Base-by-base conservation (phyloP, 1,140 invertebrate genomes). In the Campoletis sonorensis region DNA sequence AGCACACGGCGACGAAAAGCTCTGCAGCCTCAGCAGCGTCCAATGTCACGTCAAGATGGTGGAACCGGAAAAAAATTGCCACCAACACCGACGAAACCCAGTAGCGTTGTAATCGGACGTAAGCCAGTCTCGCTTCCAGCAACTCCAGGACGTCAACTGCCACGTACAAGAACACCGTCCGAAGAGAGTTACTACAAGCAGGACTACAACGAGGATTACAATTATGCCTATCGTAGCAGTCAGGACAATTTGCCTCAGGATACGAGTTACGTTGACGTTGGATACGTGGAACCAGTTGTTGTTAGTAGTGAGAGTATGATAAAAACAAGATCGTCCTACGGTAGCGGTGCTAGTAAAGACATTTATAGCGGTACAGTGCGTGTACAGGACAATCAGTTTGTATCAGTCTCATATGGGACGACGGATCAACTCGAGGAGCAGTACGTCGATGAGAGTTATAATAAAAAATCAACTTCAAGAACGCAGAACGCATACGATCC, bases 171-270 rank as follows among this genome's bases (percentile, higher is more conserved):
- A 86, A 89, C 90, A 79, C 90, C 88, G 81, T 90, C 89, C 70
- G 90, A 88, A 88, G 92, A 89, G 88, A 91, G 79, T 88, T 93
- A 93, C 86, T 92, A 93, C 88, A 89, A 91, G 85, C 87, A 91
- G 90, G 88, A 92, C 86, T 95, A 94, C 89, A 95, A 95, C 91
- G 94, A 95, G 88, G 93, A 96, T 87, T 95, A 94, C 83, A 95
- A 95, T 89, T 95, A 95, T 89, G 93, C 94, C 85, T 95, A 95
- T 89, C 92, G 93, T 81, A 95, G 83, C 79, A 82, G 94, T 90
- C 93, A 93, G 84, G 93, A 94, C 87, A 94, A 94, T 89, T 90
- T 93, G 83, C 92, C 92, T 64, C 93, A 92, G 79, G 92, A 92
- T 82, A 67, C 76, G 15, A 86, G 87, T 77, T 90, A 87, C 81